Base-by-base conservation (phyloP, 1,140 invertebrate genomes). In the Macrobrachium rosenbergii region DNA sequence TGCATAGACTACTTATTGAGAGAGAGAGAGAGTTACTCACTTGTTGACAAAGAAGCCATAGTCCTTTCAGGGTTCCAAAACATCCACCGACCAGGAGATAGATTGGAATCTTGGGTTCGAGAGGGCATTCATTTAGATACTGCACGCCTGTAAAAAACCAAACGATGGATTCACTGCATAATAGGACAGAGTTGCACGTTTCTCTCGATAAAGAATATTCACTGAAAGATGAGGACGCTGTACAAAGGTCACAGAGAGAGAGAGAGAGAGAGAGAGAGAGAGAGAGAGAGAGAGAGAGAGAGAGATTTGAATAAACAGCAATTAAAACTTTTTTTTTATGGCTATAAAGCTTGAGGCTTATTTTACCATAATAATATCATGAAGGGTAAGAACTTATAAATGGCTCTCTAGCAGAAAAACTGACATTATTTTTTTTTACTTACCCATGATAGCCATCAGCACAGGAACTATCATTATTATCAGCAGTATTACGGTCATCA, bases 1-100 rank as follows among this genome's bases (percentile, higher is more conserved):
- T 37, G 28, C 28, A 37, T 2, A 2, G 28, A 37, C 28, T 37
- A 1, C 28, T 37, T 37, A 62, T 21, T 59, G 77, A 62, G n/a
- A 16, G 21, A 45, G n/a, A 21, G 12, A 59, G n/a, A n/a, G 37
- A 19, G 2, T 8, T 6, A 11, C 58, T 52, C 11, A 87, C 85
- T 78, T 87, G 85, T 52, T 87, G 85, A 76, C 85, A 87, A 6
- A 87, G 63, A 19, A 87, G 67, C 85, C 85, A 87, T 8, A 87
- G 59, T 23, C 81, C 28, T 37, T 87, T 87, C 2, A 87, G 69
- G 10, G 79, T 82, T 3, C 85, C 85, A 60, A 87, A 87, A 79
- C 85, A 87, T 17, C 85, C 85, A 6, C 85, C 85, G 17, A 87
- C 85, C 64, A 87, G 69, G 17, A 87, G 85, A 72, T 87, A 87